Evolutionary conservation across 2,113 vertebrate species (phyloP).

Genomic region (Semnornis frantzii): DNA sequence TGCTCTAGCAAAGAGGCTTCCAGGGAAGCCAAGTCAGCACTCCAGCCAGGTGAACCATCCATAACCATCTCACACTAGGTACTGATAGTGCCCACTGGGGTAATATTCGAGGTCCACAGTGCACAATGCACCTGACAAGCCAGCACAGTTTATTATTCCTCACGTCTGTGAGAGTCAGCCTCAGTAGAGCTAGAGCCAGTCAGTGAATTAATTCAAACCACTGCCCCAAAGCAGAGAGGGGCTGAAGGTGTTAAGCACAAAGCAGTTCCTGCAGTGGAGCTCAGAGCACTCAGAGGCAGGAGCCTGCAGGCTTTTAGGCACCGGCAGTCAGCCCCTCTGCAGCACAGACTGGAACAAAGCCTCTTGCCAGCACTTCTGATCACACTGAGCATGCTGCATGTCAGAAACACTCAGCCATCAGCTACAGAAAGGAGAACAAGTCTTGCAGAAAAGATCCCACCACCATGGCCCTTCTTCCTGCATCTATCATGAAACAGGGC

Average conservation of each 20-base stretch:
- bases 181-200: neutral
- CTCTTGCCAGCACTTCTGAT: neutral
- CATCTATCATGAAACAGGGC: neutral
- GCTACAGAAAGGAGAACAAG: neutral
- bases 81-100: accelerated
- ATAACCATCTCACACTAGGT: accelerated
- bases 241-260: neutral
- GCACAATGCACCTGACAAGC: neutral
- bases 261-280: neutral
- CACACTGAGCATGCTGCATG: accelerated
- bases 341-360: neutral
- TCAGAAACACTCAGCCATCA: accelerated
- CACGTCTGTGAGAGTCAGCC: accelerated
- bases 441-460: neutral
- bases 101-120: accelerated
- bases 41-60: neutral
- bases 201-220: neutral
- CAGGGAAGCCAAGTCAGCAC: neutral
- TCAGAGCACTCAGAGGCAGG: neutral
- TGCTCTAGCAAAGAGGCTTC: neutral
- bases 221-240: neutral
- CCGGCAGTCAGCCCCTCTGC: neutral
- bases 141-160: neutral
- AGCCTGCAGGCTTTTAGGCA: neutral
- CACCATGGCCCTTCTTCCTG: neutral